Base-by-base conservation (phyloP, 2,113 vertebrate species). In the Polypterus senegalus region DNA sequence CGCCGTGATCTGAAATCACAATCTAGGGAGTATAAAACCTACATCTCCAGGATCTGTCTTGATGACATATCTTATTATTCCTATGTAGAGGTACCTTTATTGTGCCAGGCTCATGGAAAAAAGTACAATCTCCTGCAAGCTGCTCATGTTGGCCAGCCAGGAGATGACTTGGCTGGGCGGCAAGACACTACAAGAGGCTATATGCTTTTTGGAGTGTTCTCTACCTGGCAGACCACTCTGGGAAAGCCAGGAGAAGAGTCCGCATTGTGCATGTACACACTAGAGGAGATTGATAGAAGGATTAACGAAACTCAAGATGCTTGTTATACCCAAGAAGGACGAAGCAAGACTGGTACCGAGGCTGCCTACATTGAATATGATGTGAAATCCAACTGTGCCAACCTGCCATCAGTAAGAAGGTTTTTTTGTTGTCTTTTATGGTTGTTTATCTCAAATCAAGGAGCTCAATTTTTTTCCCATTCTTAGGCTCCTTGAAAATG, bases 281-380 rank as follows among this genome's bases (percentile, higher is more conserved):
- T 99, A 67, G 79, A 88, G 3, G 89, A 93, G 46, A 85, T 99
- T 44, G 92, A 98, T 75, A 78, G 46, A 49, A 82, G 89, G 27
- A 93, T 93, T 49, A 88, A 92, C 60, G 72, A 73, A 69, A 97
- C 96, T 0, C 85, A 94, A 58, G 92, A 98, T 59, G 81, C 91
- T 62, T 99, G 96, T 77, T 99, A 99, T 73, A 98, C 93, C 7
- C 80, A 86, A 62, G 84, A 87, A 56, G 95, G 94, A 3, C 89
- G 66, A n/a, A 68, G 76, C 0, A 85, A 90, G 47, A 78, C 79
- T 0, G 90, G 87, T 43, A 11, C n/a, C 0, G 90, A 94, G 70
- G 89, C 88, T 3, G 92, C 95, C 0, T 97, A 97, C 77, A 98
- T 98, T 0, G 95, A 97, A 64, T 98, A 98, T 0, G 93, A 97